Base-by-base conservation (phyloP, 2,113 vertebrate species). In the Urocitellus parryii region DNA sequence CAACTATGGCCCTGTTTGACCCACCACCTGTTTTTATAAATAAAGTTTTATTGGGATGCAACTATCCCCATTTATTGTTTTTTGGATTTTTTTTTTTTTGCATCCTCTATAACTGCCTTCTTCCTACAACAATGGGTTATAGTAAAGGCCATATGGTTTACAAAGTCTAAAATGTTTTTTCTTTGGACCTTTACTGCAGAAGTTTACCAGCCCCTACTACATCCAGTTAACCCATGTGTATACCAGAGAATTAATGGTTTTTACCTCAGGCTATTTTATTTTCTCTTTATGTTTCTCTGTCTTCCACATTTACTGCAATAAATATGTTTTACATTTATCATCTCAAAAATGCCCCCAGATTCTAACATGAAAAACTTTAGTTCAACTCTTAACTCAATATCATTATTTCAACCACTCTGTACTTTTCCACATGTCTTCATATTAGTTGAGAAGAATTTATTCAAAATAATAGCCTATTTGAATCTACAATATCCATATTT, bases 1-100 rank as follows among this genome's bases (percentile, higher is more conserved):
- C 70, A 78, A 77, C 61, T 82, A 2, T 34, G 58, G 58, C 51
- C 51, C 51, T 12, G 13, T 51, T 51, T 51, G 51, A 13, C 87
- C 56, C 53, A 48, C 20, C 18, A 88, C 34, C 39, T 58, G 25
- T 76, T 78, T 93, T 61, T 74, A 10, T 80, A 94, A 70, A 90
- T 76, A 81, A 48, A 90, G 68, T 92, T 95, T 95, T 91, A 79
- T 86, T 91, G 83, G 85, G 90, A 70, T 39, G 63, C 32, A 83
- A 12, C n/a, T 53, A 51, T 10, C 25, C 24, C 29, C 81, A 86
- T 73, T 84, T 45, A 58, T 82, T 92, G 25, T 37, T 82, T 87
- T 90, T 8, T 45, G 8, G 42, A 45, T 45, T 45, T 45, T 45
- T 45, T 45, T 42, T 42, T 42, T 42, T 42, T 42, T 45, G 45